Evolutionary conservation across 2,888 invertebrate species (phyloP), one percentile per base, ranked within the genome.

Genomic region (Dynastes hyllus): DNA sequence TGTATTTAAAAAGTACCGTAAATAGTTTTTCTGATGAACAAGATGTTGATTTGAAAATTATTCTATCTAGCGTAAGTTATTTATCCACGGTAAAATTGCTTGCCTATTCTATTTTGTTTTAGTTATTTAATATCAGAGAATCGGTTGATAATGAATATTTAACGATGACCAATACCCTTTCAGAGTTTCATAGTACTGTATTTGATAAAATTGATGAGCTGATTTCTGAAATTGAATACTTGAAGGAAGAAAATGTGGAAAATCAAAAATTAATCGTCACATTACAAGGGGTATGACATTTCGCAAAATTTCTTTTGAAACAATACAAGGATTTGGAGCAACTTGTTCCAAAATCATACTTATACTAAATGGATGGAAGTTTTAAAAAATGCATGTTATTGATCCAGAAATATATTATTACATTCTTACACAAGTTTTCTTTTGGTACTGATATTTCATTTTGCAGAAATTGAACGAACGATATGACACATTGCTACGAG

Each of bases 91-190:
- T 69, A 51, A n/a, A 63, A 4, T 65, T 32, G 4, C 13, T 11
- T 53, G 37, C 51, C 29, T n/a, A 22, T 70, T 22, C 11, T 32
- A 40, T 53, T 53, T 51, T 51, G 50, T 69, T 70, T 70, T n/a
- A 70, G 70, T 61, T 73, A 58, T 73, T 32, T 37, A 40, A 16
- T 40, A 73, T 73, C 40, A 73, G 58, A 32, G 40, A 73, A 22
- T 22, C 37, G 32, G 40, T 58, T 22, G 40, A 58, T 9, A 58
- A 5, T 8, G 71, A 58, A 58, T 27, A 37, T 40, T 58, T 27
- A 4, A n/a, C 22, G 16, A 22, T 73, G 58, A 53, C 71, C 9
- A 22, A 40, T 37, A 40, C 37, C 32, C 37, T 58, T 40, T n/a
- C 37, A 40, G 11, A 40, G 37, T 37, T 73, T 16, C 55, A 58